Evolutionary conservation across 1,140 invertebrate genomes (phyloP).

Genomic region (Drosophila parabipectinata): DNA sequence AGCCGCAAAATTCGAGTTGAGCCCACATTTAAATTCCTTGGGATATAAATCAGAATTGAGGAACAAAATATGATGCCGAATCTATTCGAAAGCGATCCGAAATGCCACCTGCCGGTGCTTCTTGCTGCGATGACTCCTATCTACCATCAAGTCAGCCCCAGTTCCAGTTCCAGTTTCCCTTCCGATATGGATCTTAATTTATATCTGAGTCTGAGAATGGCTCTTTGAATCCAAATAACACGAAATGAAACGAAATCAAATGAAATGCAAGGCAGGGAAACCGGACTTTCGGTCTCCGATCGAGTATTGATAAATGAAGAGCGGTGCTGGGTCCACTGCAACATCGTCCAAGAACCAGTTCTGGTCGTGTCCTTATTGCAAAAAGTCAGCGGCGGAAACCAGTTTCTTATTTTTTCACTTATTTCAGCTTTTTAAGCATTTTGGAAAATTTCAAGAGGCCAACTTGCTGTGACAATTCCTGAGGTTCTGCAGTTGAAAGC

Average conservation of each 20-base stretch:
- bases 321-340: conserved; percentile 39
- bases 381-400: conserved; percentile 38
- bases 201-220: conserved; percentile 49
- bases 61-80: conserved; percentile 17
- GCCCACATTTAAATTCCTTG: conserved; percentile 63
- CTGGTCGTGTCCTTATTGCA: conserved; percentile 43
- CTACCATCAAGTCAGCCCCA: conserved; percentile 21
- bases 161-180: conserved; percentile 44
- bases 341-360: conserved; percentile 56
- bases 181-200: conserved; percentile 78
- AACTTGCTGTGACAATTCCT: conserved; percentile 65
- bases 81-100: conserved; percentile 32
- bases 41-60: conserved; percentile 68
- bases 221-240: conserved; percentile 25
- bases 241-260: conserved; percentile 50
- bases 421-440: conserved; percentile 51
- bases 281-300: conserved; percentile 45
- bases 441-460: conserved; percentile 62
- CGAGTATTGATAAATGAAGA: conserved; percentile 72
- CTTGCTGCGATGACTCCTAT: conserved; percentile 9
- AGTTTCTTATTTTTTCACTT: conserved; percentile 55
- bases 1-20: conserved; percentile 30
- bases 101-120: conserved; percentile 53
- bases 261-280: conserved; percentile 55
- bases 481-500: conserved; percentile 48